Conservation (phyloP, 2,797 vertebrate genomes). For the Apodemus agrarius region DNA sequence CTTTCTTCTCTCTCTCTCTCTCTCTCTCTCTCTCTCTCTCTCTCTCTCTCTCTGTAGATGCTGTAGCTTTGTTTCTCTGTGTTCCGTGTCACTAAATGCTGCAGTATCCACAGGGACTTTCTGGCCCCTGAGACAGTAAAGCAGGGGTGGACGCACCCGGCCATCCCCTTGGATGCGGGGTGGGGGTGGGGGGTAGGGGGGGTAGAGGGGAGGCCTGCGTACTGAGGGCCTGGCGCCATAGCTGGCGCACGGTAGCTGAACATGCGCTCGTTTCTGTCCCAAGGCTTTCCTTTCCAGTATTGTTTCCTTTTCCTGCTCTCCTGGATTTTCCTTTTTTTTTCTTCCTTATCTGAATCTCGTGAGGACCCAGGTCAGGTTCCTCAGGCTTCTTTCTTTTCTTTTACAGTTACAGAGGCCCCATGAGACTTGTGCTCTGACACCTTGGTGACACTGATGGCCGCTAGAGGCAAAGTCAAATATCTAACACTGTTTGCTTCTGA, state of each 20-base stretch:
- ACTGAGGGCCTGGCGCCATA: not conserved
- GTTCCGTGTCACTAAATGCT: not conserved
- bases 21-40: not conserved
- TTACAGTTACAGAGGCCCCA: not conserved
- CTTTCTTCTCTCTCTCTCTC: not conserved
- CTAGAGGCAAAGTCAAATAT: not conserved
- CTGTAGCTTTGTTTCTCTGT: constrained; percentile 37
- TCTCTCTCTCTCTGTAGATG: not conserved
- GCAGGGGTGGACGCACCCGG: not conserved
- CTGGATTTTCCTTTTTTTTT: constrained; percentile 24
- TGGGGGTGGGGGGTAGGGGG: too few relatives aligned
- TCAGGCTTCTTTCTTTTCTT: constrained; percentile 38
- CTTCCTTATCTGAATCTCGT: not conserved
- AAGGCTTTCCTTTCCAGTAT: not conserved
- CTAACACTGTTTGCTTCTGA: not conserved
- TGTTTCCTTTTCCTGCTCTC: not conserved
- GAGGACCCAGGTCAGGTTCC: not conserved
- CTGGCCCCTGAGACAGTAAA: not conserved
- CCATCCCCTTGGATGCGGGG: not conserved
- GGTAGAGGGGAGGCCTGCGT: not conserved
- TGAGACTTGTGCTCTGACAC: not conserved
- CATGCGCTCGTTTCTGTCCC: not conserved
- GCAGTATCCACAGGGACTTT: not conserved
- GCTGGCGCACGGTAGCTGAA: not conserved
- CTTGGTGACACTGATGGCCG: not conserved